phyloP scores from a whole-genome alignment of 2,888 invertebrate genomes.

The Dendrolimus houi region DNA sequence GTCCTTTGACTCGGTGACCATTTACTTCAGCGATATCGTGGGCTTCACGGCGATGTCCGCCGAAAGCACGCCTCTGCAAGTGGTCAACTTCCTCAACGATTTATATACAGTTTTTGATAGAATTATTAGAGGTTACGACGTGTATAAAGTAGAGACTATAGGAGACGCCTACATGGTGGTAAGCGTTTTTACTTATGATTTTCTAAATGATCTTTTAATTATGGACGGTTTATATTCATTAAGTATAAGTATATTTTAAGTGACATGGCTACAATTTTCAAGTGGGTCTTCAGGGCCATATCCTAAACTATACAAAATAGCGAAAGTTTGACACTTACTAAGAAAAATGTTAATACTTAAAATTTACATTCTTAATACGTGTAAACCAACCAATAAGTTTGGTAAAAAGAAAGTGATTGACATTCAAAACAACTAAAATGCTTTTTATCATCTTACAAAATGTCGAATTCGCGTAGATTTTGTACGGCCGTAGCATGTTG shows the following conservation, averaged over 20 bases:
- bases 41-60: slow-evolving; percentile 98
- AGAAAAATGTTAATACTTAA: too few relatives aligned
- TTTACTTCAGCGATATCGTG: slow-evolving; percentile 98
- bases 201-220: neutral
- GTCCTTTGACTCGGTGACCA: slow-evolving; percentile 94
- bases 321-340: too few relatives aligned
- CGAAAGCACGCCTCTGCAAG: slow-evolving; percentile 93
- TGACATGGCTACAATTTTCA: too few relatives aligned
- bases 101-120: slow-evolving; percentile 97
- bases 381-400: too few relatives aligned
- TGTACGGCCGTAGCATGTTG: too few relatives aligned
- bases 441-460: too few relatives aligned
- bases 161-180: slow-evolving; percentile 86
- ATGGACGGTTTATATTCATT: neutral
- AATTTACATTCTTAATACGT: too few relatives aligned
- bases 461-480: too few relatives aligned
- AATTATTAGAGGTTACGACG: slow-evolving; percentile 97
- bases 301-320: too few relatives aligned
- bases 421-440: too few relatives aligned
- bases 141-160: slow-evolving; percentile 98
- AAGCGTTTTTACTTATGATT: slow-evolving; percentile 26
- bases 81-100: slow-evolving; percentile 98
- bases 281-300: too few relatives aligned
- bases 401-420: too few relatives aligned
- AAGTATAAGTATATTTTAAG: neutral